These are phyloP conservation scores for Mallotus villosus DNA, from an alignment of 2,797 vertebrate species.

Conservation along the genomic window DNA sequence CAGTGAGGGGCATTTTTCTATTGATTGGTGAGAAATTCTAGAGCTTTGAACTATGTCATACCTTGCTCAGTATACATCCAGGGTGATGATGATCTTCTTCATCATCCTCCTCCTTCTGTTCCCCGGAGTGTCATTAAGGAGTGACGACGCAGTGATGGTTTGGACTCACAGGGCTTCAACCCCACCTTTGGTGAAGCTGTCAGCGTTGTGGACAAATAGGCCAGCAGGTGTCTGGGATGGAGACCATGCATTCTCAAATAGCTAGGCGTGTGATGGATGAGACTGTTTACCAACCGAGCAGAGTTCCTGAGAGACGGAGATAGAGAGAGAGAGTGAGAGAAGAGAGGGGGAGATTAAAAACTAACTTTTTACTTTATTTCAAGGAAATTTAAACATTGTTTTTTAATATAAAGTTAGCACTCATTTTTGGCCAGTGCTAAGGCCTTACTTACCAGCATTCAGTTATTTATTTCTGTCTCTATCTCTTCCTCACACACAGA, in stretches of 20 bases:
- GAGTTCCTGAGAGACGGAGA: neutral
- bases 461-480: neutral
- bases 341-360: neutral
- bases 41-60: neutral
- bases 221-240: slow-evolving; percentile 15
- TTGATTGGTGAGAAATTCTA: too few relatives aligned
- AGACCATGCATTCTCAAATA: slow-evolving; percentile 29
- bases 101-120: too few relatives aligned
- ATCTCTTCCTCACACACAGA: neutral
- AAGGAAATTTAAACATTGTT: slow-evolving; percentile 15
- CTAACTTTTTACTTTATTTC: neutral
- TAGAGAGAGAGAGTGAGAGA: neutral
- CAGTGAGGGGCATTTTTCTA: too few relatives aligned
- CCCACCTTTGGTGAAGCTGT: slow-evolving; percentile 19
- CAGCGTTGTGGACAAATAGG: slow-evolving; percentile 32
- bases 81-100: neutral
- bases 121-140: neutral
- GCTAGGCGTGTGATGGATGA: slow-evolving; percentile 32
- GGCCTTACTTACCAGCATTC: too few relatives aligned
- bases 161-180: neutral
- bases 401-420: slow-evolving; percentile 28
- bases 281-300: slow-evolving; percentile 19
- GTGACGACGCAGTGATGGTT: neutral
- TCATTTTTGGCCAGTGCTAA: neutral
- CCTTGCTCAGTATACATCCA: neutral